phyloP scores from a whole-genome alignment of 2,113 vertebrate species.

The Nicator chloris region DNA sequence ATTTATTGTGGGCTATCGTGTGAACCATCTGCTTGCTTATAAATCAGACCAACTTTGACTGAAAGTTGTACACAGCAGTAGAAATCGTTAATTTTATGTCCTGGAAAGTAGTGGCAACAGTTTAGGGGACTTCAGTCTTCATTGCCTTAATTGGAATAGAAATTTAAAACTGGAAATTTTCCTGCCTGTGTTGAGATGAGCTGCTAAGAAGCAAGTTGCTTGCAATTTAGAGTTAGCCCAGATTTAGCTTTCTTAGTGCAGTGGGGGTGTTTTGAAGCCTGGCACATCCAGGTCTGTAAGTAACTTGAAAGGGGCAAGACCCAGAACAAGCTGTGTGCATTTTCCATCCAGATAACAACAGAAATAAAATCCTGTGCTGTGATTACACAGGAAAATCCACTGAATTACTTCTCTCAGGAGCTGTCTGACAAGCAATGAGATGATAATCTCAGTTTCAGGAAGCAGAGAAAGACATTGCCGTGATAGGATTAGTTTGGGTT shows the following conservation, averaged over 20 bases:
- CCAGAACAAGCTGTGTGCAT: background rate
- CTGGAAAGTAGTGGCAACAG: slow-evolving; percentile 19
- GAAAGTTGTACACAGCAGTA: slow-evolving; percentile 4
- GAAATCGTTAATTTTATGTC: slow-evolving; percentile 50
- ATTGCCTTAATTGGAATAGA: slow-evolving; percentile 19
- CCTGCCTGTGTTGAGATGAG: background rate
- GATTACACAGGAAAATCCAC: background rate
- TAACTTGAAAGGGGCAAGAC: background rate
- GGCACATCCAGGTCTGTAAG: background rate
- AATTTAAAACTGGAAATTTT: background rate
- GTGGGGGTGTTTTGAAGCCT: background rate
- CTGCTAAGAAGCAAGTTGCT: background rate
- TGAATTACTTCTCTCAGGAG: background rate
- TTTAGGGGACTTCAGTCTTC: slow-evolving; percentile 23
- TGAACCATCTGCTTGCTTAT: slow-evolving; percentile 67
- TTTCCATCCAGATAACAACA: background rate
- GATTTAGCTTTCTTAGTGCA: background rate
- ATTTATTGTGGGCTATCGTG: slow-evolving; percentile 57
- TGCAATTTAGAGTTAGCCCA: background rate
- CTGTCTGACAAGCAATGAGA: slow-evolving; percentile 11
- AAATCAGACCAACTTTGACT: slow-evolving; percentile 62
- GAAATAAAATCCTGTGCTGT: background rate
- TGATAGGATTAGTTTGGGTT: slow-evolving; percentile 10
- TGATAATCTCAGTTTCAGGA: slow-evolving; percentile 18
- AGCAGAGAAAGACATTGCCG: background rate